Base-by-base conservation (phyloP, 2,888 invertebrate genomes). In the Eucera pruinosa region DNA sequence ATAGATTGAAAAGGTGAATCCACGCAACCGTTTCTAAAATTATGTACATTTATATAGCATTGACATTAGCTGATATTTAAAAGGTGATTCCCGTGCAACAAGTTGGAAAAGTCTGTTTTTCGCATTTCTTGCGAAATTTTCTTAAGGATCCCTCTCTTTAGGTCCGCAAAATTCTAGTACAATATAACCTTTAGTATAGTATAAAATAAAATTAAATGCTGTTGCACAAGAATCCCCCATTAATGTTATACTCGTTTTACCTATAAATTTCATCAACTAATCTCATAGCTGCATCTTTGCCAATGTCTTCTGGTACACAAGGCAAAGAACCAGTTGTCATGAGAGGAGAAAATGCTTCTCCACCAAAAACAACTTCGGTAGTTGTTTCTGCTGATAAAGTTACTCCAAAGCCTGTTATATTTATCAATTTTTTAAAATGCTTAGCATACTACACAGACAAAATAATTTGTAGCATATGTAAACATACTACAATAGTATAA, bases 331-430 rank as follows among this genome's bases (percentile, higher is more conserved):
- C 89, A 15, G 90, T 84, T 39, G 86, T 89, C 88, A 90, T 91
- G 20, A 89, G 74, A 5, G 91, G 89, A 5, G 93, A 93, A 75
- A 90, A 91, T 50, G 90, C 87, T 82, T 93, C 93, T 1, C 92
- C 92, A 55, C 89, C 88, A 27, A 92, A 95, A 89, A 95, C 94
- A 0, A 96, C 95, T 81, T 97, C 98, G 68, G 96, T 96, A 11
- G 96, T 97, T 0, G 98, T 99, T 93, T 99, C 98, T 0, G 99
- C 99, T 0, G 96, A 94, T 27, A 99, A 93, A 87, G 96, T 97
- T 74, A 99, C 93, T 0, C 99, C 99, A 93, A 96, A 99, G 0
- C 98, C 95, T 85, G 93, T 93, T 50, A 15, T 15, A 52, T 60
- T 27, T 15, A 4, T 60, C 23, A 23, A 39, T 36, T 47, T 65